Percentiles rank a stretch among this genome's conserved stretches.
Evolutionary conservation across 2,797 vertebrate genomes (phyloP).

Genomic region (Toxotes lorentzi): DNA sequence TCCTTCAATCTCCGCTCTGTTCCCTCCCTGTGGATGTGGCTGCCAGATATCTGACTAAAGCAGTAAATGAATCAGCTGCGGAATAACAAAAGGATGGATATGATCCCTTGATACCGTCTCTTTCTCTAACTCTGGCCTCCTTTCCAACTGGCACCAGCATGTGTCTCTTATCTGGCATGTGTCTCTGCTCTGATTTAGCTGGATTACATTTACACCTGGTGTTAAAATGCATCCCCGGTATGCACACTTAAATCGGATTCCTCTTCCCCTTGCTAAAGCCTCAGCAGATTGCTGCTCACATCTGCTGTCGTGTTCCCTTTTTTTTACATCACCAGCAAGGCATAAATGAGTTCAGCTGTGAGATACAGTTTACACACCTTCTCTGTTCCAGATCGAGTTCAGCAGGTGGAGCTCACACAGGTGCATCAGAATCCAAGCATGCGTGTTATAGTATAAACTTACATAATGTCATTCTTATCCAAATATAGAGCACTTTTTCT

Average conservation of each 20-base stretch:
- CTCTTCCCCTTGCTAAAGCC: constrained; percentile 32
- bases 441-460: constrained; percentile 12
- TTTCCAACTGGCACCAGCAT: constrained; percentile 68
- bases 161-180: constrained; percentile 57
- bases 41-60: constrained; percentile 64
- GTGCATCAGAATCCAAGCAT: neutral
- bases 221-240: constrained; percentile 60
- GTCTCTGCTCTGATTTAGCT: constrained; percentile 52
- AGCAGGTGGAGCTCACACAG: constrained; percentile 21
- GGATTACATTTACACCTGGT: constrained; percentile 75
- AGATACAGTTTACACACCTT: constrained; percentile 23
- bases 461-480: neutral
- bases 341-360: constrained; percentile 40
- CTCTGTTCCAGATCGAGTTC: constrained; percentile 29
- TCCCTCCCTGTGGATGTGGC: constrained; percentile 32
- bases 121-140: constrained; percentile 45
- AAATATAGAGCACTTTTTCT: neutral
- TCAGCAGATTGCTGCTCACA: constrained; percentile 64
- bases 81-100: constrained; percentile 72
- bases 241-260: constrained; percentile 60
- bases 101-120: constrained; percentile 65
- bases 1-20: neutral
- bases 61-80: constrained; percentile 62
- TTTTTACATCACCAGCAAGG: constrained; percentile 27
- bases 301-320: constrained; percentile 58